phyloP scores from a whole-genome alignment of 1,140 invertebrate genomes.

The Dreissena polymorpha region DNA sequence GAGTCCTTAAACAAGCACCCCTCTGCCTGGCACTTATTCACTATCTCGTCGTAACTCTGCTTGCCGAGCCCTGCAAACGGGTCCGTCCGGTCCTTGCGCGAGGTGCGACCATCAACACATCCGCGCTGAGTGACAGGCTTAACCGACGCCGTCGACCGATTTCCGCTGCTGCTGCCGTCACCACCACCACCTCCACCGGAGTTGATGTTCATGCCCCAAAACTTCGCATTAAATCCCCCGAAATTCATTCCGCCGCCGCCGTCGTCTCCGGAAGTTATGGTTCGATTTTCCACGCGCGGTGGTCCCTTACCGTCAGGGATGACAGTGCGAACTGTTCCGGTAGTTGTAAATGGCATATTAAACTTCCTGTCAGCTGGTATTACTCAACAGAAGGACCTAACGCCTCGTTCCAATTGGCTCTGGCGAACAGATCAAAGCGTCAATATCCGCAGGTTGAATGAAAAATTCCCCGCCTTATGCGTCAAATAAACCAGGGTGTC shows the following conservation, averaged over 20 bases:
- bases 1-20: constrained; percentile 77
- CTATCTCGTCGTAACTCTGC: constrained; percentile 74
- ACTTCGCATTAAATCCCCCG: constrained; percentile 44
- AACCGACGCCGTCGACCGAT: constrained; percentile 33
- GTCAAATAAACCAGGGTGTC: no score
- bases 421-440: no score
- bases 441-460: no score
- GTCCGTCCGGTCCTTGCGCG: constrained; percentile 64
- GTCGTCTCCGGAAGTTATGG: constrained; percentile 66
- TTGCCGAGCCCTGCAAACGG: constrained; percentile 68
- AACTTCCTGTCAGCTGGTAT: no score
- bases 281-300: constrained; percentile 66
- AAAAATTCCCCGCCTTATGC: no score
- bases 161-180: constrained; percentile 32
- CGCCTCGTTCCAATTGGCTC: no score
- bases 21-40: constrained; percentile 67
- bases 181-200: no score
- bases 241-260: constrained; percentile 49
- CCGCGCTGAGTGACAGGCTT: constrained; percentile 53
- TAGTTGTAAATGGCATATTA: constrained; percentile 54
- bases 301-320: constrained; percentile 67
- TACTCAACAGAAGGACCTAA: no score
- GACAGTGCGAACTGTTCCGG: constrained; percentile 66
- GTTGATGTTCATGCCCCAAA: constrained; percentile 62
- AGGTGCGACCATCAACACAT: constrained; percentile 60